Evolutionary conservation across 2,797 vertebrate species (phyloP).

Genomic region (Rallus crepitans): DNA sequence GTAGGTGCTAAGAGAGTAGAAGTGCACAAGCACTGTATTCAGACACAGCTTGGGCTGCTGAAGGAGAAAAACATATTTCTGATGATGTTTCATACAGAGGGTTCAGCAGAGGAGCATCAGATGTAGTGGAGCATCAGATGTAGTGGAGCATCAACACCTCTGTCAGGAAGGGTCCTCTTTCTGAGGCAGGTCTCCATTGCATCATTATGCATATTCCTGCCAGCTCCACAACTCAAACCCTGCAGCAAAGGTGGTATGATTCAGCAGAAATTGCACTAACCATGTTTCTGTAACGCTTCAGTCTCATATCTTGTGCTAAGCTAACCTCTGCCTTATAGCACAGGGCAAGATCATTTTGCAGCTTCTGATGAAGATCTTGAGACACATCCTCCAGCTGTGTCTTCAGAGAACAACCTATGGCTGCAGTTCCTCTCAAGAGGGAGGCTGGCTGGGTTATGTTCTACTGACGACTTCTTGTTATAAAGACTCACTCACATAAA

Average conservation of each 20-base stretch:
- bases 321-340: not conserved
- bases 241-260: not conserved
- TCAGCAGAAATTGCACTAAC: not conserved
- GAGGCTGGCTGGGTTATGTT: not conserved
- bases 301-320: not conserved
- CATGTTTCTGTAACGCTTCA: not conserved
- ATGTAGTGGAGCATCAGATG: not conserved
- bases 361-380: not conserved
- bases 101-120: not conserved
- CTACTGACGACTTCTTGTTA: not conserved
- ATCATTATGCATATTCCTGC: not conserved
- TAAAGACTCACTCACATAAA: not conserved
- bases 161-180: not conserved
- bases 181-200: not conserved
- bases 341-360: not conserved
- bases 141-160: not conserved
- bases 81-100: not conserved
- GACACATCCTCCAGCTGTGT: not conserved
- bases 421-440: not conserved
- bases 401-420: not conserved
- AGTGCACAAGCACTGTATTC: accelerated
- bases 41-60: not conserved
- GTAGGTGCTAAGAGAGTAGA: not conserved
- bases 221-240: not conserved
- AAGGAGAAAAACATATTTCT: not conserved